A percentile compares a stretch with the other conserved stretches of the same genome.
phyloP scores from a whole-genome alignment of 2,888 invertebrate genomes.

The Cataglyphis albicans region DNA sequence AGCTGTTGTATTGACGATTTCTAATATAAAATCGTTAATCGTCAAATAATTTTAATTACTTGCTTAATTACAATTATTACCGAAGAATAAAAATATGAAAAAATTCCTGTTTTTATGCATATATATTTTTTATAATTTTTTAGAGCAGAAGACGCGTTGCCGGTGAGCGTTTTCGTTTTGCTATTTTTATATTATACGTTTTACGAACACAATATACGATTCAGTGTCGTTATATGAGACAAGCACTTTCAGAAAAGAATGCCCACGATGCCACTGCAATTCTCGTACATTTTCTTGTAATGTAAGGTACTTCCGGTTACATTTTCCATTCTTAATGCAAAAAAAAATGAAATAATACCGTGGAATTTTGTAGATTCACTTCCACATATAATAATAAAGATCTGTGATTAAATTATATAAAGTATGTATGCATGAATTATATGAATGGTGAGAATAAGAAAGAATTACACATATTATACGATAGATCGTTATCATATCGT shows the following conservation, averaged over 20 bases:
- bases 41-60: neutral
- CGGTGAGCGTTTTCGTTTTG: neutral
- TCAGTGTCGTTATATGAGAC: constrained; percentile 23
- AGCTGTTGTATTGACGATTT: neutral
- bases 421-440: no score
- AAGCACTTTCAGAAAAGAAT: constrained; percentile 28
- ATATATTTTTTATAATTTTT: neutral
- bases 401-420: no score
- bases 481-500: no score
- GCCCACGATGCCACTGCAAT: constrained; percentile 11
- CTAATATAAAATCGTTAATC: neutral
- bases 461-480: no score
- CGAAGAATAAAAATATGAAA: neutral
- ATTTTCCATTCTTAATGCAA: constrained; percentile 25
- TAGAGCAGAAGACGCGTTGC: neutral
- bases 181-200: constrained; percentile 29
- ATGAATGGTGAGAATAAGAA: no score
- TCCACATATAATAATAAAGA: neutral
- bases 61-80: constrained; percentile 3
- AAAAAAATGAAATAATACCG: neutral
- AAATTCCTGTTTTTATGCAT: neutral
- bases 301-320: neutral
- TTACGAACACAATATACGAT: constrained; percentile 9
- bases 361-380: neutral
- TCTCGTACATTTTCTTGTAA: constrained; percentile 2